Evolutionary conservation across 2,113 vertebrate species (phyloP), one percentile per base, ranked within the genome.

Genomic region (Pelecanoides urinatrix): DNA sequence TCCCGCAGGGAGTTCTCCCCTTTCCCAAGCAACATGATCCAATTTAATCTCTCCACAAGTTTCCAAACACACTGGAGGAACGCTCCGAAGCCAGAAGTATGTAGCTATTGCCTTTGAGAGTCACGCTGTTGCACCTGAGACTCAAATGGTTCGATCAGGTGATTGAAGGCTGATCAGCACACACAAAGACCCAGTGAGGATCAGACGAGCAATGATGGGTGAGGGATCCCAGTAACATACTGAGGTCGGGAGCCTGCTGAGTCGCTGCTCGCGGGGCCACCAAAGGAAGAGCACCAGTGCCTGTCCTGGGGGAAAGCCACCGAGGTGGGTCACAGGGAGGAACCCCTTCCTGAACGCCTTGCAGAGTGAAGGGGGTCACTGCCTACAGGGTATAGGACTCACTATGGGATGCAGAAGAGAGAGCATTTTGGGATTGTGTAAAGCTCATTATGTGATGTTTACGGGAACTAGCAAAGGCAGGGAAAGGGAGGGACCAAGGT

Each of bases 91-190:
- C 25, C 74, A 2, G 7, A 16, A 32, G 50, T 9, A 22, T 1
- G 38, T 2, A 29, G 27, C 27, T 79, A 20, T 4, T 23, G 61
- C 44, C 70, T 38, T 32, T 22, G 74, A 11, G 68, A 34, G 18
- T 13, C 85, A 11, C 12, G 22, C n/a, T 47, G 66, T 15, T 18
- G 84, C n/a, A 18, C 13, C 72, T 1, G 58, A 40, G 58, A 55
- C 49, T 40, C 26, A 6, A 13, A 2, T 0, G 1, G 42, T 0
- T 10, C 2, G 0, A 0, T 3, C 0, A 8, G 66, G 45, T 5
- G 56, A 29, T 4, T 6, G 21, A 55, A 47, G 63, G 42, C 44
- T 36, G 27, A 7, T 6, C 34, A 55, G 67, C 30, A 38, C 29
- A 25, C 56, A 5, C 36, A 6, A 4, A 44, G 71, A 16, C 25